Conservation (phyloP, 1,140 invertebrate species). For the Sinonovacula constricta region DNA sequence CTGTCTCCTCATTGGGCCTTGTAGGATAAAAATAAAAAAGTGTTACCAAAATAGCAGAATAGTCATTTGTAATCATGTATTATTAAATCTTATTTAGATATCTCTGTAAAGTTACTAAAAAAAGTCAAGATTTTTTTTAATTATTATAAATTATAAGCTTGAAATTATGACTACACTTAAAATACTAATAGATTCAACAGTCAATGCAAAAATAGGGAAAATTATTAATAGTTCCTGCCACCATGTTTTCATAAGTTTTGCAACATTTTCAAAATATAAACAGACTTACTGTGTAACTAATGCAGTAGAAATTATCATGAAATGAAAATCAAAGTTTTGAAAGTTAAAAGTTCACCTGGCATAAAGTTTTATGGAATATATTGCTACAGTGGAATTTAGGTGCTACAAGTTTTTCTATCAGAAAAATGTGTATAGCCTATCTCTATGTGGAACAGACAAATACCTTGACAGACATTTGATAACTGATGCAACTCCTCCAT, state of each 20-base stretch:
- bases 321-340: no score
- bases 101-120: neutral
- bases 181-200: neutral
- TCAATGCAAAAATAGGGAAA: no score
- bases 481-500: constrained; percentile 26
- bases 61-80: neutral
- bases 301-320: neutral
- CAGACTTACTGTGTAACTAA: neutral
- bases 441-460: neutral
- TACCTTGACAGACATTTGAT: constrained; percentile 32
- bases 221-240: no score
- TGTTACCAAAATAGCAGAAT: neutral
- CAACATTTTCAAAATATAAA: neutral
- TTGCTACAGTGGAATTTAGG: neutral
- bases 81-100: neutral
- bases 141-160: neutral
- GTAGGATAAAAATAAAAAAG: neutral
- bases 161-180: neutral
- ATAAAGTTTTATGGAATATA: no score
- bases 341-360: no score
- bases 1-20: neutral
- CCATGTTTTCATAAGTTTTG: no score
- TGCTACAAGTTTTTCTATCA: neutral
- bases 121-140: no score
- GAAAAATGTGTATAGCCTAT: neutral